A percentile compares a stretch with the other conserved stretches of the same genome.
Evolutionary conservation across 2,888 invertebrate species (phyloP).

Genomic region (Hypena proboscidalis): DNA sequence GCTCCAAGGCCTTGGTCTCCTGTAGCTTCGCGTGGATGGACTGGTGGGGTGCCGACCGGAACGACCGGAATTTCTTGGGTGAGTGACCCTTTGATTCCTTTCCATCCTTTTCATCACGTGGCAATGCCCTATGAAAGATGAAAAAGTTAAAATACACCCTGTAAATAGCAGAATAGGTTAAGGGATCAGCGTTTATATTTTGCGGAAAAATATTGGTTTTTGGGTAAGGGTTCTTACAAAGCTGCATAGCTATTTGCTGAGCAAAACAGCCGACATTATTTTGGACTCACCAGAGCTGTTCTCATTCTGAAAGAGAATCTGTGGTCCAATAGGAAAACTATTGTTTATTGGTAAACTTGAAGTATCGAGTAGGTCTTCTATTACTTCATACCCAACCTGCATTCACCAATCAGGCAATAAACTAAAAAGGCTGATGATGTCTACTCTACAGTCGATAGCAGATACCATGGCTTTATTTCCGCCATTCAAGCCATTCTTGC

Average conservation of each 20-base stretch:
- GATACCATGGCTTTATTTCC: slow-evolving; percentile 54
- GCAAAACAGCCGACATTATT: slow-evolving; percentile 4
- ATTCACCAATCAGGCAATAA: too few relatives aligned
- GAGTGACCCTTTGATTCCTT: slow-evolving; percentile 91
- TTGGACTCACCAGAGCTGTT: slow-evolving; percentile 3
- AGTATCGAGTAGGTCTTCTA: too few relatives aligned
- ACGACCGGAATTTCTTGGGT: slow-evolving; percentile 87
- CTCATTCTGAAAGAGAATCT: not conserved
- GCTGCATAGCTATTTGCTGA: slow-evolving; percentile 10
- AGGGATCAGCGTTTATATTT: not conserved
- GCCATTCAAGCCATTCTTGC: slow-evolving; percentile 75
- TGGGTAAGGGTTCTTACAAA: not conserved
- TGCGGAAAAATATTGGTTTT: not conserved
- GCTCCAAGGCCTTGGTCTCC: slow-evolving; percentile 87
- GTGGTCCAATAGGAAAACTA: not conserved
- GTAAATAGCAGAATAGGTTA: too few relatives aligned
- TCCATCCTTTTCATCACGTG: slow-evolving; percentile 94
- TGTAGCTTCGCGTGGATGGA: slow-evolving; percentile 85
- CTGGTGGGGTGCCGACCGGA: slow-evolving; percentile 85
- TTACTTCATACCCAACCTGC: too few relatives aligned
- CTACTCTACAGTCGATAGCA: slow-evolving; percentile 61
- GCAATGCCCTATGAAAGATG: slow-evolving; percentile 86
- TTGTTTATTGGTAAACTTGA: too few relatives aligned
- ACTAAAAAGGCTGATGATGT: slow-evolving; percentile 53
- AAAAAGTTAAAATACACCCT: not conserved